Percentiles rank a stretch among this genome's conserved stretches.
These are phyloP conservation scores for Aurelia coerulea DNA, from an alignment of 30 jellyfish, hydroid and myxozoan genomes.

Conservation along the genomic window DNA sequence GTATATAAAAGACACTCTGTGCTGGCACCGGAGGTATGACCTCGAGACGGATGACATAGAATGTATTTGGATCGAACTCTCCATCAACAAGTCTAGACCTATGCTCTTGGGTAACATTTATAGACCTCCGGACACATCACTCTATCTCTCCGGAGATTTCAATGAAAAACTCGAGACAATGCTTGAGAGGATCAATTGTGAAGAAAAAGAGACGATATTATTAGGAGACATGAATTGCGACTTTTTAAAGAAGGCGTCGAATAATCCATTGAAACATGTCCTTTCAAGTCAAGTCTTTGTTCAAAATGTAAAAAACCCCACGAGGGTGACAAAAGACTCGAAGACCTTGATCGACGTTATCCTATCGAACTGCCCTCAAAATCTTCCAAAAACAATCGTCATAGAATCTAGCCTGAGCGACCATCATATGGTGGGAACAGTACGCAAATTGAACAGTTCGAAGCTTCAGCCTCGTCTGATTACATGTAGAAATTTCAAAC, in stretches of 20 bases:
- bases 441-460: too few species aligned
- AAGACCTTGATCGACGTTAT: too few species aligned
- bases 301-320: background rate
- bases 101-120: conserved; percentile 27
- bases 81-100: conserved; percentile 40
- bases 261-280: conserved; percentile 17
- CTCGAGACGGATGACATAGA: conserved; percentile 45
- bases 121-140: conserved; percentile 44
- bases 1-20: conserved; percentile 21
- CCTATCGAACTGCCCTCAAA: too few species aligned
- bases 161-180: conserved; percentile 30
- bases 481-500: too few species aligned
- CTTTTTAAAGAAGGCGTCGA: conserved; percentile 18
- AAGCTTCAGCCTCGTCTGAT: too few species aligned
- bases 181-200: conserved; percentile 27
- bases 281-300: background rate
- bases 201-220: conserved; percentile 40
- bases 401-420: too few species aligned
- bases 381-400: too few species aligned
- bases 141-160: conserved; percentile 37
- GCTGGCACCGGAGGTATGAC: conserved; percentile 44
- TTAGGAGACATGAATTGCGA: conserved; percentile 45
- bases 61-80: conserved; percentile 42
- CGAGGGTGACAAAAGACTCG: too few species aligned
- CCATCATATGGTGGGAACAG: too few species aligned